Percentiles rank a stretch among this genome's conserved stretches.
phyloP scores from a whole-genome alignment of 2,888 invertebrate species.

The Altica lythri region DNA sequence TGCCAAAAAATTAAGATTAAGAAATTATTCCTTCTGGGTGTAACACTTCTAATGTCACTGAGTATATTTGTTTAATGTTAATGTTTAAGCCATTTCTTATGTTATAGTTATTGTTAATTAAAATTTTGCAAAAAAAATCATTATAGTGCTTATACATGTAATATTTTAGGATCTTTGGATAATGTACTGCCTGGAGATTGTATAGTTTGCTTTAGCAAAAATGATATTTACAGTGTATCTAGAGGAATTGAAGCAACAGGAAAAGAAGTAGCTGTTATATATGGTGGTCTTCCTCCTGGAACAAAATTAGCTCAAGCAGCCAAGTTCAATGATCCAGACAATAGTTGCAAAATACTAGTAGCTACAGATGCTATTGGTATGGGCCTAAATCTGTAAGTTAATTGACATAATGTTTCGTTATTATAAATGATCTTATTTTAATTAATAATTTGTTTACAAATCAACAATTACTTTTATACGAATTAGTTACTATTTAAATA shows the following conservation, averaged over 20 bases:
- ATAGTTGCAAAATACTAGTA: constrained; percentile 92
- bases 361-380: constrained; percentile 99
- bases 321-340: constrained; percentile 95
- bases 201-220: constrained; percentile 98
- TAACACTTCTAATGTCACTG: too few species aligned
- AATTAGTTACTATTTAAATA: too few species aligned
- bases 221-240: constrained; percentile 91
- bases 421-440: too few species aligned
- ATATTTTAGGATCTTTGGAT: constrained; percentile 63
- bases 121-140: too few species aligned
- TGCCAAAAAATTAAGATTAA: too few species aligned
- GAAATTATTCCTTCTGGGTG: too few species aligned
- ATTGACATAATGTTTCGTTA: too few species aligned
- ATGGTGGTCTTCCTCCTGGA: constrained; percentile 97
- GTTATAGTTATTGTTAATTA: too few species aligned
- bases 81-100: too few species aligned
- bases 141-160: constrained; percentile 18
- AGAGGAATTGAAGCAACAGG: constrained; percentile 79
- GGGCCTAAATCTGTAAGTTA: constrained; percentile 93
- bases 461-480: too few species aligned
- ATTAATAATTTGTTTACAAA: too few species aligned
- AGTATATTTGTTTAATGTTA: too few species aligned
- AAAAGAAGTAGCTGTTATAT: constrained; percentile 94
- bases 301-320: constrained; percentile 96
- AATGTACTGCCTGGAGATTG: constrained; percentile 94